Evolutionary conservation across 1,140 invertebrate species (phyloP).

Genomic region (Ericerus pela): DNA sequence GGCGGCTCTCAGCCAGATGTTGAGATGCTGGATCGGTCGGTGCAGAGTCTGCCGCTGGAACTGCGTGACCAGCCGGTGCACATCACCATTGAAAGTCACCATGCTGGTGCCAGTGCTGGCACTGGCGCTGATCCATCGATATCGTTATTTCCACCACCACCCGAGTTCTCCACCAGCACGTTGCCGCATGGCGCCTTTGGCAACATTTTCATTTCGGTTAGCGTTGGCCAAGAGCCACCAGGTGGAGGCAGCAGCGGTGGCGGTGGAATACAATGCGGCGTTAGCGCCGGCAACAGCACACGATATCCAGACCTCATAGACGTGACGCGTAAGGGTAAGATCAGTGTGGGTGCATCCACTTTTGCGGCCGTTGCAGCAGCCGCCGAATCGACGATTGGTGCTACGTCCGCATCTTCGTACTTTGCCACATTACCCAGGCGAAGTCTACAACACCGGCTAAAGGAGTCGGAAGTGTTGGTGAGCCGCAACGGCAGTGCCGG

Average conservation of each 20-base stretch:
- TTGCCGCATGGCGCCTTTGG: constrained; percentile 43
- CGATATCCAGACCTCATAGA: constrained; percentile 60
- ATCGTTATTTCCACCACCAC: constrained; percentile 43
- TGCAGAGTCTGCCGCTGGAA: constrained; percentile 28
- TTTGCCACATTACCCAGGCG: constrained; percentile 38
- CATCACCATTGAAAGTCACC: constrained; percentile 60
- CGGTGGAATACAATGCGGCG: too few species aligned
- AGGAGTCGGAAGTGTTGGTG: constrained; percentile 1
- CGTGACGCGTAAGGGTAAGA: constrained; percentile 38
- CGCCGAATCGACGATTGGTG: too few species aligned
- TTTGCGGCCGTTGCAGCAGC: too few species aligned
- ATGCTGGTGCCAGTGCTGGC: too few species aligned
- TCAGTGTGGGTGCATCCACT: constrained; percentile 30
- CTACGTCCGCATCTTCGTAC: constrained; percentile 31
- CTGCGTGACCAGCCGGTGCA: constrained; percentile 46
- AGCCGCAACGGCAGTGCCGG: too few species aligned
- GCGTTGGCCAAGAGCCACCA: constrained; percentile 46
- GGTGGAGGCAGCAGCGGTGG: neutral
- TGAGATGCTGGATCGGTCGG: constrained; percentile 30
- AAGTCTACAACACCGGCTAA: constrained; percentile 13
- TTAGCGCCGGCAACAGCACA: too few species aligned
- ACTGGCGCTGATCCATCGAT: constrained; percentile 29
- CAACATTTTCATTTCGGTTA: constrained; percentile 59
- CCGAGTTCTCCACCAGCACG: constrained; percentile 46
- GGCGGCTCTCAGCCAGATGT: constrained; percentile 37